Percentiles rank a stretch among this genome's conserved stretches.
phyloP scores from a whole-genome alignment of 2,888 invertebrate genomes.

The Drosophila kambysellisi region DNA sequence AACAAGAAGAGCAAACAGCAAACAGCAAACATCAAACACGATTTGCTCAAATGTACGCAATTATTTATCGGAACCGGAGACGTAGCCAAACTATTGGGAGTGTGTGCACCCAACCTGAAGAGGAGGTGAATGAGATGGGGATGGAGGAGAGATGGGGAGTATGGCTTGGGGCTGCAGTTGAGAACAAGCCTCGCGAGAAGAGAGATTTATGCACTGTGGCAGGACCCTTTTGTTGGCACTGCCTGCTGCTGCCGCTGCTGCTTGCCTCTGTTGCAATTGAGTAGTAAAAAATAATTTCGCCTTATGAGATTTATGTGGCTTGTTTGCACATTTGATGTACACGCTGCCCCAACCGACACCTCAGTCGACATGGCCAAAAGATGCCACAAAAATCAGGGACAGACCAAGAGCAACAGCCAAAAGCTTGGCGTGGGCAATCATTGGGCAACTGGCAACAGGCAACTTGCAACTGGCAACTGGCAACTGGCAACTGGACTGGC shows the following conservation, averaged over 20 bases:
- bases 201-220: slow-evolving; percentile 79
- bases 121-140: background rate
- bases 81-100: slow-evolving; percentile 55
- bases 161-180: slow-evolving; percentile 42
- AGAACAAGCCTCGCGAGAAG: slow-evolving; percentile 40
- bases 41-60: slow-evolving; percentile 84
- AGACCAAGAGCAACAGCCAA: slow-evolving; percentile 7
- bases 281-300: slow-evolving; percentile 81
- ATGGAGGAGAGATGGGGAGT: background rate
- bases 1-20: slow-evolving; percentile 66
- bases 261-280: slow-evolving; percentile 72
- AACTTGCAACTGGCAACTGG: slow-evolving; percentile 8
- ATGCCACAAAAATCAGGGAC: slow-evolving; percentile 30
- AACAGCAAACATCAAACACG: slow-evolving; percentile 82
- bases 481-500: slow-evolving; percentile 42
- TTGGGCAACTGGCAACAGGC: slow-evolving; percentile 5
- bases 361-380: slow-evolving; percentile 54
- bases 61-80: slow-evolving; percentile 79
- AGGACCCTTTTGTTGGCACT: slow-evolving; percentile 72
- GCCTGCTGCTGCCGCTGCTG: slow-evolving; percentile 7
- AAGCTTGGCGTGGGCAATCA: slow-evolving; percentile 46
- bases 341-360: slow-evolving; percentile 56
- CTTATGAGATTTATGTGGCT: slow-evolving; percentile 82
- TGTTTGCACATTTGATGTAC: slow-evolving; percentile 83
- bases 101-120: slow-evolving; percentile 10